A percentile compares a stretch with the other conserved stretches of the same genome.
These are phyloP conservation scores for Macroteleia sp. DNA, from an alignment of 2,888 invertebrate genomes.

Conservation along the genomic window DNA sequence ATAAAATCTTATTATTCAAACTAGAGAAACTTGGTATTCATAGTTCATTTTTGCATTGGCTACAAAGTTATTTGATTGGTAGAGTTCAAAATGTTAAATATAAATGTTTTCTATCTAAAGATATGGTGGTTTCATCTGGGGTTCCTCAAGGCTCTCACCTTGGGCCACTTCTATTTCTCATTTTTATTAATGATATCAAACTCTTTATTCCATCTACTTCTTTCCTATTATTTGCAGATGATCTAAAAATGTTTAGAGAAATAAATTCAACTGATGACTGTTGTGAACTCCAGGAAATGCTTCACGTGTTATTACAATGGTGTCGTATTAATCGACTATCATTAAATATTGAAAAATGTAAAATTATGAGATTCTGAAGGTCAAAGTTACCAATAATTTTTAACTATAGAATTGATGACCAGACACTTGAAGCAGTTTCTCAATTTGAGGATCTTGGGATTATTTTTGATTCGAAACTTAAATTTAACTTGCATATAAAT, in stretches of 20 bases:
- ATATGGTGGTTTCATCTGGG: neutral
- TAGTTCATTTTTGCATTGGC: constrained; percentile 5
- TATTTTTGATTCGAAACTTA: neutral
- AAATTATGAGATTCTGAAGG: neutral
- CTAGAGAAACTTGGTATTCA: neutral
- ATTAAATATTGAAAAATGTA: constrained; percentile 10
- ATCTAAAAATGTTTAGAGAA: constrained; percentile 1
- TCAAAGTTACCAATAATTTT: neutral
- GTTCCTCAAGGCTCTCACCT: constrained; percentile 10
- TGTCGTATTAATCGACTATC: neutral
- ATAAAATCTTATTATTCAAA: neutral
- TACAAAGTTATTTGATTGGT: neutral
- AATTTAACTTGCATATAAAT: constrained; percentile 2
- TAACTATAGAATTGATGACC: neutral
- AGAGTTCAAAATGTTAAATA: constrained; percentile 7
- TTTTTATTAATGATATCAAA: constrained; percentile 12
- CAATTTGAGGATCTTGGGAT: constrained; percentile 2
- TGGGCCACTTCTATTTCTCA: neutral
- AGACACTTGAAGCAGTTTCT: neutral
- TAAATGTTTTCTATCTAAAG: neutral
- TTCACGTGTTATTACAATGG: neutral
- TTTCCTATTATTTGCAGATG: constrained; percentile 6
- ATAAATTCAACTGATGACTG: neutral
- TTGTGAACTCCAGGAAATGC: neutral
- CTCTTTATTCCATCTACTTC: neutral